Base-by-base conservation (phyloP, 1,140 invertebrate genomes). In the Caenorhabditis briggsae region DNA sequence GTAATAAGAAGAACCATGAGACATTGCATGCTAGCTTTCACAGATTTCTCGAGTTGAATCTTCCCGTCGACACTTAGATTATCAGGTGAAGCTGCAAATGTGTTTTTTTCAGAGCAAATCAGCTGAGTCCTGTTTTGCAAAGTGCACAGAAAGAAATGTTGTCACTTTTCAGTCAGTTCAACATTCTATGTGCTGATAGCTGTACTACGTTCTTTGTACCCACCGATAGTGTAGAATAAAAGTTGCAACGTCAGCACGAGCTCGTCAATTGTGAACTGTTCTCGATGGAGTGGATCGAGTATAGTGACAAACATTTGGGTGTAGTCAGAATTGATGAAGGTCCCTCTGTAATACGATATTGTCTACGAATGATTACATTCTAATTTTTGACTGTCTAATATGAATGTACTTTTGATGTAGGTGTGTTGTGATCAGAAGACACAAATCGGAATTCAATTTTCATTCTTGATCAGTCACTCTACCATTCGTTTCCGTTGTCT, bases 151-250 rank as follows among this genome's bases (percentile, higher is more conserved):
- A 33, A 33, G 33, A 1, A 33, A 33, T 33, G 33, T 33, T 8
- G n/a, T 61, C 59, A 61, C 46, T 16, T 25, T 41, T 64, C 41
- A 64, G 8, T 53, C 41, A 18, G 2, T 74, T n/a, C 12, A 53
- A 23, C 43, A 78, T 78, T 78, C 46, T 78, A 78, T 78, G 43
- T 50, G 70, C 46, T 78, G 70, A 50, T 50, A 78, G 70, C 70
- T 43, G 33, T 70, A 70, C 46, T 78, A 12, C 23, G 33, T 23
- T 50, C 46, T 78, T 78, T 78, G 70, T 78, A 78, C 70, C 70
- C 5, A 78, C 70, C 70, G 3, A 78, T 78, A 23, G 70, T 50
- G 46, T 20, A 78, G 23, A 78, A 78, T 8, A 78, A 46, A 16
- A 78, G 14, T 78, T 78, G 70, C n/a, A 78, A 20, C n/a, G 70